A percentile compares a stretch with the other conserved stretches of the same genome.
Evolutionary conservation across 2,797 vertebrate species (phyloP).

Genomic region (Odontamblyopus lacepedii): DNA sequence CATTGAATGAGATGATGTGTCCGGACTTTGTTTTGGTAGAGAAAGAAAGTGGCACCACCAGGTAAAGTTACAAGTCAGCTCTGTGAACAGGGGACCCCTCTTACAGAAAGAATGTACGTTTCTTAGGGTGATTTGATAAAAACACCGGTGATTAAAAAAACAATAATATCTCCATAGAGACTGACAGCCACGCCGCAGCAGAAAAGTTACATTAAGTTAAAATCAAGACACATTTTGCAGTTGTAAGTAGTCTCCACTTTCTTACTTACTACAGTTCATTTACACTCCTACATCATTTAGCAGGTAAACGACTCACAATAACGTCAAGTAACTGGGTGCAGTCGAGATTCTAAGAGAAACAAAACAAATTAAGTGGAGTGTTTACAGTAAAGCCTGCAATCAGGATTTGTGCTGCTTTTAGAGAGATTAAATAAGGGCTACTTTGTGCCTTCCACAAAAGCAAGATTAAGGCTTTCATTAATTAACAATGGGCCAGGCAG

Average conservation of each 20-base stretch:
- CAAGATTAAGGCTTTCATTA: constrained; percentile 10
- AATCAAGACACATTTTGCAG: not conserved
- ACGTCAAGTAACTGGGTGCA: not conserved
- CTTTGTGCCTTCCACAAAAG: constrained; percentile 16
- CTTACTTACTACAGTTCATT: not conserved
- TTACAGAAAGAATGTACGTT: no score
- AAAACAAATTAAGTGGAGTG: constrained; percentile 26
- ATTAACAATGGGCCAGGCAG: constrained; percentile 13
- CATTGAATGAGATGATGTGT: no score
- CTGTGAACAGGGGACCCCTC: no score
- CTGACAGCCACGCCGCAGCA: no score
- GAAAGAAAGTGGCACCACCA: no score
- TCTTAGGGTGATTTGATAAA: no score
- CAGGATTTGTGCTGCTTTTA: constrained; percentile 30
- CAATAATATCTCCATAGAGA: no score
- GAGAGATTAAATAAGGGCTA: constrained; percentile 30
- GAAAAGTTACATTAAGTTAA: not conserved
- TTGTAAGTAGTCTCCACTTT: not conserved
- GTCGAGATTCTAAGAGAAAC: constrained; percentile 4
- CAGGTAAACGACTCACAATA: not conserved
- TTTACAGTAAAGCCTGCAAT: constrained; percentile 43
- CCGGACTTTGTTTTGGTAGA: no score
- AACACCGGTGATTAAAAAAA: no score
- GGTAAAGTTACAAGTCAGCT: no score
- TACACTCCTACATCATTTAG: not conserved